Evolutionary conservation across 2,888 invertebrate genomes (phyloP).

Genomic region (Brachypalpus laphriformis): DNA sequence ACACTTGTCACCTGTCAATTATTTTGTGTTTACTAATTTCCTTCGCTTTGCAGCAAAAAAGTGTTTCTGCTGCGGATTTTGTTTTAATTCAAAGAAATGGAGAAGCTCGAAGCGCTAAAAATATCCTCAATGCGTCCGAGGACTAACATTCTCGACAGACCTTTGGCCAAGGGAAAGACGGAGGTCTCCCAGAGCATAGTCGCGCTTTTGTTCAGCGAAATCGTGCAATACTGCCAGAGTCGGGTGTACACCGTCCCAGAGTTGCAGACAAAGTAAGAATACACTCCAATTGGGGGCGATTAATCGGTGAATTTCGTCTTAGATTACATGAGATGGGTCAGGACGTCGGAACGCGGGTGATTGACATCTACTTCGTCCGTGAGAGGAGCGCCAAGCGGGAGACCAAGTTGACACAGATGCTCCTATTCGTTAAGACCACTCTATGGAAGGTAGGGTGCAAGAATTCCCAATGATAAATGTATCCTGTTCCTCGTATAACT

Average conservation of each 20-base stretch:
- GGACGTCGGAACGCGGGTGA: slow-evolving; percentile 95
- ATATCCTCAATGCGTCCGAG: slow-evolving; percentile 81
- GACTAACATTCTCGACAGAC: slow-evolving; percentile 91
- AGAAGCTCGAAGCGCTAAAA: slow-evolving; percentile 81
- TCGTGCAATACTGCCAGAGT: slow-evolving; percentile 99
- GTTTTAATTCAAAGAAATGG: slow-evolving; percentile 75
- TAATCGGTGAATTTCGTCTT: slow-evolving; percentile 71
- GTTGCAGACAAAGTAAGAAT: slow-evolving; percentile 93
- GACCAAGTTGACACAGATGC: slow-evolving; percentile 95
- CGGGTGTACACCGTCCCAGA: slow-evolving; percentile 97
- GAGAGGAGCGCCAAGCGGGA: slow-evolving; percentile 97
- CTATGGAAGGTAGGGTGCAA: slow-evolving; percentile 93
- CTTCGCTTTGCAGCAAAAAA: no score
- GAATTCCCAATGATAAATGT: not conserved
- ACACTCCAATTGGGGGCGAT: not conserved
- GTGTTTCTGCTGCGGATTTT: not conserved
- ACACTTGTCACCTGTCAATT: no score
- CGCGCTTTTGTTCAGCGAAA: slow-evolving; percentile 98
- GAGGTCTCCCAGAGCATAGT: slow-evolving; percentile 96
- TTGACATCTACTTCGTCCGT: slow-evolving; percentile 96
- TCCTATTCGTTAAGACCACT: slow-evolving; percentile 97
- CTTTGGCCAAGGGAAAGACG: slow-evolving; percentile 94
- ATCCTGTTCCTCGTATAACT: no score
- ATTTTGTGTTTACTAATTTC: no score
- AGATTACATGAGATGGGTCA: slow-evolving; percentile 97